These are phyloP conservation scores for Enchytraeus crypticus DNA, from an alignment of 2,888 invertebrate genomes.

Conservation along the genomic window DNA sequence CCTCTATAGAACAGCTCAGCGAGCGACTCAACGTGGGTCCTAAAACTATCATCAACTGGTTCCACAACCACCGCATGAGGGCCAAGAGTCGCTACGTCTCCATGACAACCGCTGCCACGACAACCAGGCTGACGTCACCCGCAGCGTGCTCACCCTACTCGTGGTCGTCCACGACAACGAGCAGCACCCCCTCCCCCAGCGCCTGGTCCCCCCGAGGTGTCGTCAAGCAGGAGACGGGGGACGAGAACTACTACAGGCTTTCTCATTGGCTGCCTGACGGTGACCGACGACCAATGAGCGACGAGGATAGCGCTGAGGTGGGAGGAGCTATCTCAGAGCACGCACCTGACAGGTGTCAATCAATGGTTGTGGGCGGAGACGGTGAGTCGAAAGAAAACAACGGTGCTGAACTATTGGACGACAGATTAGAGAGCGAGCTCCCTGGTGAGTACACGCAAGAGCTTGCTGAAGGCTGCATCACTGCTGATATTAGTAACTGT, in stretches of 20 bases:
- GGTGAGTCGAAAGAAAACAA: not conserved
- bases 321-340: too few species aligned
- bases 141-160: slow-evolving; percentile 20
- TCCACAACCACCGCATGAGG: slow-evolving; percentile 98
- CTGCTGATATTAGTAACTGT: not conserved
- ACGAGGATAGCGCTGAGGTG: not conserved
- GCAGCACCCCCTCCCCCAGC: not conserved
- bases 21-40: slow-evolving; percentile 78
- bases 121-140: slow-evolving; percentile 31
- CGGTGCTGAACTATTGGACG: not conserved
- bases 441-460: not conserved
- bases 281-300: too few species aligned
- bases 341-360: not conserved
- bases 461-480: not conserved
- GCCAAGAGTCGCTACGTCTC: slow-evolving; percentile 58
- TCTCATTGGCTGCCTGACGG: too few species aligned
- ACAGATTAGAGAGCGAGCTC: not conserved
- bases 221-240: not conserved
- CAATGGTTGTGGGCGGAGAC: not conserved
- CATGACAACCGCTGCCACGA: too few species aligned
- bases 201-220: slow-evolving; percentile 19
- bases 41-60: slow-evolving; percentile 98
- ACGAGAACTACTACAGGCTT: too few species aligned
- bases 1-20: slow-evolving; percentile 89
- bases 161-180: slow-evolving; percentile 24